Percentiles rank a stretch among this genome's conserved stretches.
Evolutionary conservation across 2,888 invertebrate genomes (phyloP).

Genomic region (Andrena bicolor): DNA sequence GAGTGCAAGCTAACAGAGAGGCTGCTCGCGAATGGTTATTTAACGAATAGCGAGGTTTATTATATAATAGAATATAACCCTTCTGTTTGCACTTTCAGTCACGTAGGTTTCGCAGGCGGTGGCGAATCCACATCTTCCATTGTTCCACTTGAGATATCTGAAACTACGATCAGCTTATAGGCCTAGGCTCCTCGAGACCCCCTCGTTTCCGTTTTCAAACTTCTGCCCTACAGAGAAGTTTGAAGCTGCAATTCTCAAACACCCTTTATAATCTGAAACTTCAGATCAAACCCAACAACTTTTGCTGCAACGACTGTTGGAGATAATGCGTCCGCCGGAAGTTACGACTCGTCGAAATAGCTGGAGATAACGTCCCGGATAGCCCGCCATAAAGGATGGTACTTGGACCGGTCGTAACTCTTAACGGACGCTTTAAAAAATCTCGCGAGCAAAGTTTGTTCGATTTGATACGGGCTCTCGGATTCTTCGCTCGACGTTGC

Average conservation of each 20-base stretch:
- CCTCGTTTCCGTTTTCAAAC: neutral
- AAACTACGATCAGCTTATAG: no score
- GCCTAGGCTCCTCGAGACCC: no score
- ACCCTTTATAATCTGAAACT: neutral
- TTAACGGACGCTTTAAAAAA: neutral
- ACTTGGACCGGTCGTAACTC: neutral
- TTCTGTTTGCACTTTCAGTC: no score
- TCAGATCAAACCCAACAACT: neutral
- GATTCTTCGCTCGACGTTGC: neutral
- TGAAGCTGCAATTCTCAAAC: neutral
- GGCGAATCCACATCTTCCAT: no score
- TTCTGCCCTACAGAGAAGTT: neutral
- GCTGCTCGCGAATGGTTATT: no score
- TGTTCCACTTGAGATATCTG: no score
- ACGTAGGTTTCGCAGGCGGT: no score
- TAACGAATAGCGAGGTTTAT: no score
- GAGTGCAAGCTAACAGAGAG: no score
- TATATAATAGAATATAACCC: no score
- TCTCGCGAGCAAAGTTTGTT: neutral
- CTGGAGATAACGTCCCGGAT: neutral
- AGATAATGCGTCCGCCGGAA: neutral
- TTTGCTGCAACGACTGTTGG: neutral
- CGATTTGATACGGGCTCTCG: no score
- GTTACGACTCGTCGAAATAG: neutral
- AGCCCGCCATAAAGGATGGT: neutral